Evolutionary conservation across 2,113 vertebrate genomes (phyloP).

Genomic region (Atherinomorus stipes): DNA sequence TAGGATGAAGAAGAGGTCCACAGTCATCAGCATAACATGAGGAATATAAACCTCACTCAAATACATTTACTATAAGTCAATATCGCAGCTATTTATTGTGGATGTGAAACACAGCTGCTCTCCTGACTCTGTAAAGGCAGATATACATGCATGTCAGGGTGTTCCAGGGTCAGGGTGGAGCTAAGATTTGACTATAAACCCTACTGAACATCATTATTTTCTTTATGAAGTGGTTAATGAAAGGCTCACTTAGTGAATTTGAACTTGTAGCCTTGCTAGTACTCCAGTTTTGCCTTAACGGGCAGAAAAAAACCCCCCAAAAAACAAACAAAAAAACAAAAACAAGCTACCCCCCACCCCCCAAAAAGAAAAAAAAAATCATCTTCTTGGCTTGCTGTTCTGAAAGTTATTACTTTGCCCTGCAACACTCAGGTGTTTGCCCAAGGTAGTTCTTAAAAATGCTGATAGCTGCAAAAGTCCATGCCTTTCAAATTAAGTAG

Average conservation of each 20-base stretch:
- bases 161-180: neutral
- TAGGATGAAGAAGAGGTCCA: neutral
- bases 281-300: slow-evolving; percentile 23
- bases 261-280: slow-evolving; percentile 22
- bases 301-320: slow-evolving; percentile 5
- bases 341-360: too few species aligned
- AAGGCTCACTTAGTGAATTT: slow-evolving; percentile 46
- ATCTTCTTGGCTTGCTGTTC: slow-evolving; percentile 10
- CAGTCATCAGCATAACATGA: neutral
- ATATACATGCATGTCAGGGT: neutral
- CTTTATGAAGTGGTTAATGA: slow-evolving; percentile 47
- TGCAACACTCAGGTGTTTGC: slow-evolving; percentile 51
- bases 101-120: neutral
- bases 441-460: slow-evolving; percentile 37
- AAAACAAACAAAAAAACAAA: too few species aligned
- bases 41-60: neutral
- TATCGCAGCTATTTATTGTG: neutral
- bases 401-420: slow-evolving; percentile 33
- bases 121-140: too few species aligned
- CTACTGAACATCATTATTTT: neutral
- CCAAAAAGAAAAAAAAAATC: too few species aligned
- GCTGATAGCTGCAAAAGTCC: slow-evolving; percentile 41
- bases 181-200: slow-evolving; percentile 17
- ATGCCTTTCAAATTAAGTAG: slow-evolving; percentile 55
- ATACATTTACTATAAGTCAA: neutral